Conservation (phyloP, 2,888 invertebrate genomes). For the Steromphala cineraria region DNA sequence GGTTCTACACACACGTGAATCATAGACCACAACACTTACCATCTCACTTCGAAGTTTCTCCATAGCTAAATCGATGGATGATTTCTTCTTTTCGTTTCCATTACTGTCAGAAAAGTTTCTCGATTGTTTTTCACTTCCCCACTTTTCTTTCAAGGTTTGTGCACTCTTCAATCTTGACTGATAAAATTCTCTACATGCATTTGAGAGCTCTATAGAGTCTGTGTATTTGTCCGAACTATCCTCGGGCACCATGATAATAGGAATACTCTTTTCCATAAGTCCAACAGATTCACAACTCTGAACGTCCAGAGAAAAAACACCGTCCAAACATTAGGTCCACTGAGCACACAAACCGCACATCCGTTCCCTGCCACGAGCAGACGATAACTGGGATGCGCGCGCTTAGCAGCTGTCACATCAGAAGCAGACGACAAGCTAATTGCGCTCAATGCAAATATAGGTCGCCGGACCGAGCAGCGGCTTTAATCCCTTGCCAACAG, state of each 20-base stretch:
- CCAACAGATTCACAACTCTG: not conserved
- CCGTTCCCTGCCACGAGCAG: not conserved
- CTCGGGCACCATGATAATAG: not conserved
- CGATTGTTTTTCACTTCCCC: constrained; percentile 16
- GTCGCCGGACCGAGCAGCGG: not conserved
- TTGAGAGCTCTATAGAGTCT: constrained; percentile 55
- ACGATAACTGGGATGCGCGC: not conserved
- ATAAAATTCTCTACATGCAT: constrained; percentile 57
- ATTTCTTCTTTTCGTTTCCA: constrained; percentile 29
- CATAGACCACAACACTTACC: constrained; percentile 40
- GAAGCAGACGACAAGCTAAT: constrained; percentile 2
- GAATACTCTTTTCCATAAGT: not conserved
- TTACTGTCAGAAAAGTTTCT: constrained; percentile 16
- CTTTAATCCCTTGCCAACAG: not conserved
- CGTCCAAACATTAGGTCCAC: not conserved
- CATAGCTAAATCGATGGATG: constrained; percentile 54
- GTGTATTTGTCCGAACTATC: constrained; percentile 34
- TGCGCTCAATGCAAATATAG: constrained; percentile 4
- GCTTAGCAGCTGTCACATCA: not conserved
- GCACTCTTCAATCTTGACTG: constrained; percentile 43
- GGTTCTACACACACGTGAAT: too few relatives aligned
- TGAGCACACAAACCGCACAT: not conserved
- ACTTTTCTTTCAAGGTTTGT: constrained; percentile 38
- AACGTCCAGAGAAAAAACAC: too few relatives aligned
- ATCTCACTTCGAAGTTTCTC: constrained; percentile 59